Base-by-base conservation (phyloP, 2,888 invertebrate genomes). In the Drosophila heteroneura region DNA sequence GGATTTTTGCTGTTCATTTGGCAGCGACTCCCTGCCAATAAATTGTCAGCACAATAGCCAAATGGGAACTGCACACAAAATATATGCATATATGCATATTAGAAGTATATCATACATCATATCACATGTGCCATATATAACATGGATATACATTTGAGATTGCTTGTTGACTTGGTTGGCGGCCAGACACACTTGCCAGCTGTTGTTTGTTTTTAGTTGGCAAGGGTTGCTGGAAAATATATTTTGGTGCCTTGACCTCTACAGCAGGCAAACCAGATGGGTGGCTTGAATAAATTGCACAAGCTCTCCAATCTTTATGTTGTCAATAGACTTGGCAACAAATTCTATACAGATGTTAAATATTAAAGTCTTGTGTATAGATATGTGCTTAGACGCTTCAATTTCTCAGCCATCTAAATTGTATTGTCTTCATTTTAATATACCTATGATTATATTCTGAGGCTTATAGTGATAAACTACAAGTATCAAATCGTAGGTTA, bases 11-110 rank as follows among this genome's bases (percentile, higher is more conserved):
- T 52, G 63, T 71, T 61, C 68, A 64, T 70, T 88, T 85, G 84
- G 70, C 89, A 85, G 53, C 78, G 62, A 75, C 77, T 79, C 81
- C 83, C 89, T 76, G 81, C 41, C 64, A 81, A 73, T 84, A 84
- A 84, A 84, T 88, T 72, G 53, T 41, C 37, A 56, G 41, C 35
- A 63, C 76, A 66, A 81, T 74, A 78, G 81, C 86, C 82, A 81
- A 85, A 85, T 78, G 67, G 72, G 19, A 33, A 37, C 64, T 53
- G 52, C 64, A 64, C 35, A 64, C 44, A 72, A 49, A n/a, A 71
- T 35, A 57, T 16, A 70, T 58, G 22, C 39, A 32, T 64, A 64
- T 19, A 49, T 58, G 19, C 19, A 37, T 37, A 37, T 54, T n/a
- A 56, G 30, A 33, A 51, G 39, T 53, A 69, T 49, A 74, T 73